Evolutionary conservation across 2,113 vertebrate genomes (phyloP).

Genomic region (Pontoporia blainvillei): DNA sequence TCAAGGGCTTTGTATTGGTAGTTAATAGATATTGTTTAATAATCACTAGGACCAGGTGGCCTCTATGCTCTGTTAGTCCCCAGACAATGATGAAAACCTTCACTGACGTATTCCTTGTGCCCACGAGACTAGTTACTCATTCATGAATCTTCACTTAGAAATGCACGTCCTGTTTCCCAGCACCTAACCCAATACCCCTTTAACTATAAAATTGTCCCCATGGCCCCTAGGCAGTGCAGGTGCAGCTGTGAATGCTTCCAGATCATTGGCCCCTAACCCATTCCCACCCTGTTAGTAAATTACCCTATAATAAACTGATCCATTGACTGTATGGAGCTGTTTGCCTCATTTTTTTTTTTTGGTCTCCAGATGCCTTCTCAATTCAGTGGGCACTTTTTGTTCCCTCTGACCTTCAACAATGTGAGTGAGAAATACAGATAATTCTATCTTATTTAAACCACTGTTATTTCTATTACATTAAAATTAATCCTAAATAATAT

Average conservation of each 20-base stretch:
- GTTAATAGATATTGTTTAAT: background rate
- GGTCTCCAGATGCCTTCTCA: background rate
- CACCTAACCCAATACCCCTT: background rate
- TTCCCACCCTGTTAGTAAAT: background rate
- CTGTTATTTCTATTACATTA: background rate
- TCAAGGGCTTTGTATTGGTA: background rate
- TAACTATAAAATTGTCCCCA: background rate
- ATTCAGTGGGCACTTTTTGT: background rate
- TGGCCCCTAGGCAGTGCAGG: background rate
- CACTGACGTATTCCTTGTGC: background rate
- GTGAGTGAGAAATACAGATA: background rate
- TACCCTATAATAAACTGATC: background rate
- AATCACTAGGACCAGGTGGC: background rate
- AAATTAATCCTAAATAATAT: background rate
- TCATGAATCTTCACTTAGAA: background rate
- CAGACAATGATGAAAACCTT: background rate
- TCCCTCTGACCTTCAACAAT: background rate
- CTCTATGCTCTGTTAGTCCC: background rate
- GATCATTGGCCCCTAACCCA: background rate
- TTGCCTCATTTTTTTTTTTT: background rate
- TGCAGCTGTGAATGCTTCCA: background rate
- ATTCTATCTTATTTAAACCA: background rate
- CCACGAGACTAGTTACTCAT: background rate
- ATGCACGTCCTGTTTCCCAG: background rate
- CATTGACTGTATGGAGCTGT: background rate